Evolutionary conservation across 2,888 invertebrate species (phyloP).

Genomic region (Polylopha cassiicola): DNA sequence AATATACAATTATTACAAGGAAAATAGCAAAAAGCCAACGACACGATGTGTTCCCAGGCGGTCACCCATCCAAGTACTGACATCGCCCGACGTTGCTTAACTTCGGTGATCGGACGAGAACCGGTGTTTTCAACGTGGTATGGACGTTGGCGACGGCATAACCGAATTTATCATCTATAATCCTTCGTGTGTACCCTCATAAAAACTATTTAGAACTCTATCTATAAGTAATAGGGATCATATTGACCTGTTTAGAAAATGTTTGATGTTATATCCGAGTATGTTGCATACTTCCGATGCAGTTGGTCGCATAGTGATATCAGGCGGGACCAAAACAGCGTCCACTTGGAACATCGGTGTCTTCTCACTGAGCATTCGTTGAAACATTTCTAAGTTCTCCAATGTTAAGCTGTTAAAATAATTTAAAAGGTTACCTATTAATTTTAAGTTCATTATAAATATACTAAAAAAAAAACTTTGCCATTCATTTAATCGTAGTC

Average conservation of each 20-base stretch:
- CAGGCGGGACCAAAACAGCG: slow-evolving; percentile 83
- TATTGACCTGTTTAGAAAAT: slow-evolving; percentile 83
- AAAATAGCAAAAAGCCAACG: slow-evolving; percentile 29
- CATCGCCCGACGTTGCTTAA: slow-evolving; percentile 34
- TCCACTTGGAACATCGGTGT: slow-evolving; percentile 87
- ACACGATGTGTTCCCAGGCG: slow-evolving; percentile 33
- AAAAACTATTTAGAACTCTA: no score
- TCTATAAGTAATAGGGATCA: background rate
- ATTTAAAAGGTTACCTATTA: no score
- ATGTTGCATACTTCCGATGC: slow-evolving; percentile 87
- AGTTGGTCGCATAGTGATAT: slow-evolving; percentile 86
- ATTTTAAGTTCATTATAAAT: no score
- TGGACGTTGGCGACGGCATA: no score
- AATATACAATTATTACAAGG: no score
- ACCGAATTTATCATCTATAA: no score
- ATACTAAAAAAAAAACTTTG: no score
- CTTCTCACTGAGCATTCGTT: slow-evolving; percentile 72
- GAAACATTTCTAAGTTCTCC: slow-evolving; percentile 84
- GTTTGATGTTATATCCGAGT: slow-evolving; percentile 83
- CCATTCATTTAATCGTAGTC: no score
- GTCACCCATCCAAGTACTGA: slow-evolving; percentile 36
- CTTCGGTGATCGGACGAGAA: slow-evolving; percentile 36
- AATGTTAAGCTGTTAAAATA: slow-evolving; percentile 74
- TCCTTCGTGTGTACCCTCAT: no score
- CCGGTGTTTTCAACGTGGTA: slow-evolving; percentile 28